These are phyloP conservation scores for Maniola hyperantus DNA, from an alignment of 2,888 invertebrate species.

Conservation along the genomic window DNA sequence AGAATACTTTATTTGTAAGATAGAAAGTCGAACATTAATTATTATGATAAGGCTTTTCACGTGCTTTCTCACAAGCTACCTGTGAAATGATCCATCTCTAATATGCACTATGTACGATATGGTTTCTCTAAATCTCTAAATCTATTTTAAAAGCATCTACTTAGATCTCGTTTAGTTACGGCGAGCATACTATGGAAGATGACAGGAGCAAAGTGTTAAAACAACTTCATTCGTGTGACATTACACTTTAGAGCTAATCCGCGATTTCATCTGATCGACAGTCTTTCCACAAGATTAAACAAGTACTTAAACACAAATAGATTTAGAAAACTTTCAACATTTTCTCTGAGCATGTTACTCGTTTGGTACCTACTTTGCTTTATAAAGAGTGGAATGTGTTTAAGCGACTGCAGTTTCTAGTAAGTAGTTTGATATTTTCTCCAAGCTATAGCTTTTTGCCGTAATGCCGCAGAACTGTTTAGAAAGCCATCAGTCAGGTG, in stretches of 20 bases:
- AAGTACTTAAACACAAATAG: slow-evolving; percentile 17
- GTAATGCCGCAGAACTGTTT: slow-evolving; percentile 64
- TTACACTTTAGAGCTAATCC: neutral
- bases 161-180: neutral
- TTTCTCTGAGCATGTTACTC: slow-evolving; percentile 30
- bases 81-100: no score
- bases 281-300: neutral
- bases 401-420: slow-evolving; percentile 68
- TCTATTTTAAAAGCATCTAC: no score
- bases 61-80: no score
- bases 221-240: neutral
- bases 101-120: no score
- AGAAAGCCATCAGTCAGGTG: slow-evolving; percentile 80
- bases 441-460: slow-evolving; percentile 64
- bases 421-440: slow-evolving; percentile 69
- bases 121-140: no score
- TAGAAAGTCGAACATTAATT: no score
- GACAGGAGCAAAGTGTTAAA: neutral
- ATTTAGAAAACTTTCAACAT: slow-evolving; percentile 34
- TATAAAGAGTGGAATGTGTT: slow-evolving; percentile 58
- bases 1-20: no score
- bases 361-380: slow-evolving; percentile 40
- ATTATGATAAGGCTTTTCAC: no score
- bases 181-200: neutral
- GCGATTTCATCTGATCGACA: neutral